These are phyloP conservation scores for Diplosoma virens DNA, from an alignment of 23 tunicate species.

Conservation along the genomic window DNA sequence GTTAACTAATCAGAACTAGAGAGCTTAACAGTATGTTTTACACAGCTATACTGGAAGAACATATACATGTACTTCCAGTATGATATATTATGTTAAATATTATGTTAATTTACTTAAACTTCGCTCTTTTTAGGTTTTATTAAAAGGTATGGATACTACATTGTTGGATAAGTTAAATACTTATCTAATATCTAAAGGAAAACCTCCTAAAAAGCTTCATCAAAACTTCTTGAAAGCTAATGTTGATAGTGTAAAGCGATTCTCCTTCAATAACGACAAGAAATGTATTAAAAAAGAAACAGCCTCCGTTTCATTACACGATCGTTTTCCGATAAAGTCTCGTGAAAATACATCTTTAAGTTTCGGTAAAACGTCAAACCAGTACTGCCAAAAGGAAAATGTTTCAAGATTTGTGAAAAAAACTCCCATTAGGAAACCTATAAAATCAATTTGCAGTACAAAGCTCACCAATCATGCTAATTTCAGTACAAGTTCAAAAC, in stretches of 20 bases:
- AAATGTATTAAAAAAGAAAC: neutral
- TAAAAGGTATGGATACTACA: slow-evolving; percentile 11
- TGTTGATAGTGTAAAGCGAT: slow-evolving; percentile 4
- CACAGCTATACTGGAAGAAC: too few relatives aligned
- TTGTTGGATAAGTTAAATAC: slow-evolving; percentile 41
- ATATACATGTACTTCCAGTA: too few relatives aligned
- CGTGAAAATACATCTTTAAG: neutral
- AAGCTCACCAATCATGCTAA: neutral
- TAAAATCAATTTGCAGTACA: neutral
- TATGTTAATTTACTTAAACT: too few relatives aligned
- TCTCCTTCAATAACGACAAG: too few relatives aligned
- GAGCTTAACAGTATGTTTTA: too few relatives aligned
- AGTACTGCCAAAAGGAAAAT: too few relatives aligned
- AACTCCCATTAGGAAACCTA: neutral
- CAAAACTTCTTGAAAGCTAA: slow-evolving; percentile 23
- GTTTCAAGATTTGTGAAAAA: too few relatives aligned
- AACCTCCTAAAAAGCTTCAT: slow-evolving; percentile 25
- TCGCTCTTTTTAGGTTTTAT: too few relatives aligned
- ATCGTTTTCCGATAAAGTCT: neutral
- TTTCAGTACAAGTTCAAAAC: neutral
- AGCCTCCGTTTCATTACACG: neutral
- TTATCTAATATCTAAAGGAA: slow-evolving; percentile 53
- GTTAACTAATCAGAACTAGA: too few relatives aligned
- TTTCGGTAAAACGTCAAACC: neutral
- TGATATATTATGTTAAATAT: too few relatives aligned